These are phyloP conservation scores for Stictonetta naevosa DNA, from an alignment of 2,113 vertebrate genomes.

Conservation along the genomic window DNA sequence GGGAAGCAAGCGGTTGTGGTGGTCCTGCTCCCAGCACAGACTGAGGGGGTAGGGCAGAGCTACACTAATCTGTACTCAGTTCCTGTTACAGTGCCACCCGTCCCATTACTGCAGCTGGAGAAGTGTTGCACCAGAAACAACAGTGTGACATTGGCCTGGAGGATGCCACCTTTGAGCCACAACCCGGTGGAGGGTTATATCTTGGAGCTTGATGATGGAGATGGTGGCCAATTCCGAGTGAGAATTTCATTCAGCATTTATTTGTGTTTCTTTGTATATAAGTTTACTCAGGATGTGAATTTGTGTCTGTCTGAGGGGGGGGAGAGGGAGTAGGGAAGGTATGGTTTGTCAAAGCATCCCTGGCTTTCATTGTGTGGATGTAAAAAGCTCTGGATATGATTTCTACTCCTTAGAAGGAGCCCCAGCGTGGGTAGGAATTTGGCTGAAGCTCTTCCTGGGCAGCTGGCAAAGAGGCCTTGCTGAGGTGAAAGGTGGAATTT, in stretches of 20 bases:
- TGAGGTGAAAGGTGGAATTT: neutral
- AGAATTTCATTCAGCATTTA: conserved; percentile 63
- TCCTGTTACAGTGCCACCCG: conserved; percentile 83
- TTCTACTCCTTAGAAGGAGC: neutral
- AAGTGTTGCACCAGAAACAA: conserved; percentile 96
- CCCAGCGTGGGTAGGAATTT: neutral
- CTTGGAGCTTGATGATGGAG: conserved; percentile 96
- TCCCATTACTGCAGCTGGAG: conserved; percentile 94
- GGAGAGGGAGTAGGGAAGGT: neutral
- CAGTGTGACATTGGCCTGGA: conserved; percentile 97
- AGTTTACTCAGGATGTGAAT: neutral
- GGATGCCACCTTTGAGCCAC: conserved; percentile 81
- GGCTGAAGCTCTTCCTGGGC: neutral
- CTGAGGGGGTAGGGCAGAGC: conserved; percentile 14
- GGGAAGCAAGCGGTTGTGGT: neutral
- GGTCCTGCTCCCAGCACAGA: neutral
- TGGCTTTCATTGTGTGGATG: neutral
- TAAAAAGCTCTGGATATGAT: neutral
- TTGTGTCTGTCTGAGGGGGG: neutral
- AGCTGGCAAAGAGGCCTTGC: neutral
- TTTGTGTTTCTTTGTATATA: conserved; percentile 46
- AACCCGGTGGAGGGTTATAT: conserved; percentile 92
- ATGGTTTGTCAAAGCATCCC: neutral
- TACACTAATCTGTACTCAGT: conserved; percentile 76
- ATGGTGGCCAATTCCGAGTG: conserved; percentile 95